These are phyloP conservation scores for Bos javanicus DNA, from an alignment of 2,113 vertebrate genomes.

Conservation along the genomic window DNA sequence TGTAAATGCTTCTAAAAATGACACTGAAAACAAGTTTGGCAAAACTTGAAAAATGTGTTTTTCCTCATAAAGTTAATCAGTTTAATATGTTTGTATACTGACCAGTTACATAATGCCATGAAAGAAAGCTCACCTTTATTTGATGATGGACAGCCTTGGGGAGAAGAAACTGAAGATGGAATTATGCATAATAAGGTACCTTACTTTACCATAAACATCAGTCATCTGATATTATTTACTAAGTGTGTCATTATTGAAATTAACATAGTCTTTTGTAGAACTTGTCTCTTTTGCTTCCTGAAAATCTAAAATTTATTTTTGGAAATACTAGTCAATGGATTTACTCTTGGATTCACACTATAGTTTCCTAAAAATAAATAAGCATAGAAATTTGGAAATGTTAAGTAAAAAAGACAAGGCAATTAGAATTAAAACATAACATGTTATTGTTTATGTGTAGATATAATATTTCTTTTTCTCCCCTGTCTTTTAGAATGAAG, in stretches of 20 bases:
- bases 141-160: slow-evolving; percentile 79
- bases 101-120: slow-evolving; percentile 75
- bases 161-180: slow-evolving; percentile 87
- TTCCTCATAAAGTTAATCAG: background rate
- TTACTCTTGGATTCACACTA: background rate
- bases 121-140: slow-evolving; percentile 78
- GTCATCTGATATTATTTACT: background rate
- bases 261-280: background rate
- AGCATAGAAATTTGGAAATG: slow-evolving; percentile 13
- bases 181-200: slow-evolving; percentile 91
- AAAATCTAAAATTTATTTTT: background rate
- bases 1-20: slow-evolving; percentile 40
- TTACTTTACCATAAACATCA: background rate
- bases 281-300: slow-evolving; percentile 8
- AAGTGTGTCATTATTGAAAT: background rate
- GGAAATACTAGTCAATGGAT: background rate
- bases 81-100: slow-evolving; percentile 3
- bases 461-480: background rate
- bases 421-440: slow-evolving; percentile 3
- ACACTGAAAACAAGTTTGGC: background rate
- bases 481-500: background rate
- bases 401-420: background rate
- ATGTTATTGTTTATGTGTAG: background rate
- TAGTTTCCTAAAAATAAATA: slow-evolving; percentile 39
- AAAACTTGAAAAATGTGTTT: background rate